Evolutionary conservation across 2,797 vertebrate species (phyloP), one percentile per base, ranked within the genome.

Genomic region (Cuculus canorus): DNA sequence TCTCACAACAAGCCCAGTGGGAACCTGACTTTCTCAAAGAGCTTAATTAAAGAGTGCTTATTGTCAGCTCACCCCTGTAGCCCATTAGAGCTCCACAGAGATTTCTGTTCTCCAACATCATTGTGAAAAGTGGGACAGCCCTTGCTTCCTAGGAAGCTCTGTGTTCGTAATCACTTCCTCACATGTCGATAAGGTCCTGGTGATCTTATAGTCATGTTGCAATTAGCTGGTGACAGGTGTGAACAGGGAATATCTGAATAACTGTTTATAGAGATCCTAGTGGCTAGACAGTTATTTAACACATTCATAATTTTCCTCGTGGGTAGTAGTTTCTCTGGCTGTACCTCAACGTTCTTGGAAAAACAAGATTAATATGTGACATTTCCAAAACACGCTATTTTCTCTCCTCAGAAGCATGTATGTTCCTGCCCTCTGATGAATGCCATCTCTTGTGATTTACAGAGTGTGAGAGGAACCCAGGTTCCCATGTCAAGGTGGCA

Each of bases 41-140:
- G 81, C 88, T 97, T 97, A 97, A 97, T 96, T 97, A 97, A 97
- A 97, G 93, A 92, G 92, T 93, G 61, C 80, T 92, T 90, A 93
- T 95, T 97, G 93, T 95, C 95, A 97, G 90, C 84, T 96, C 94
- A 86, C 88, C 88, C 91, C 85, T 87, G 94, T 18, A 92, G 95
- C 83, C 86, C 90, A 94, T 95, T 97, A 96, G 91, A 82, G 93
- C 81, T 91, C 93, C 13, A 0, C 69, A 71, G 93, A 96, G 83
- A 94, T 91, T 96, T 97, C 86, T 96, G 82, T 95, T 95, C 95
- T 95, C 53, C 81, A 87, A 33, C 84, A 95, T 68, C 83, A 65
- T 57, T 92, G 75, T 81, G 91, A 92, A 96, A 95, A 97, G 91
- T 96, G 84, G 95, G 88, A 63, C 94, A 94, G 90, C 10, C 60